Conservation (phyloP, 2,113 vertebrate species). For the Otocyon megalotis region DNA sequence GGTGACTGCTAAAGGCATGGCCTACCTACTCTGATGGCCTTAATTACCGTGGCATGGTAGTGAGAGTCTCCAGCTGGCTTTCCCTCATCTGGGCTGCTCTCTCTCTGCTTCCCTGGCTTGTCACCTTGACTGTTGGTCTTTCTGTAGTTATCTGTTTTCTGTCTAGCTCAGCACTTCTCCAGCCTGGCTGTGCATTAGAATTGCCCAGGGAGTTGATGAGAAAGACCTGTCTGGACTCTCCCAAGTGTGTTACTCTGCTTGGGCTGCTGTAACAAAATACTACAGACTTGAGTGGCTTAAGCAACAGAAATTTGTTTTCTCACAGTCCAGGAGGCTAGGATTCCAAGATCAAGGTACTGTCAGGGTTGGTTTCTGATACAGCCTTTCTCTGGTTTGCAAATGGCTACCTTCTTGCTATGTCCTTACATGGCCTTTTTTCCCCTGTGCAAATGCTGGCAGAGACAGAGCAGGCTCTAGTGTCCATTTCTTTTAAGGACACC, state of each 20-base stretch:
- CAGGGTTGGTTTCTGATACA: not conserved
- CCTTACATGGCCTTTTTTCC: not conserved
- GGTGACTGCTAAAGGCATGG: not conserved
- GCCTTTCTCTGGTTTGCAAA: not conserved
- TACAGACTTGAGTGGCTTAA: not conserved
- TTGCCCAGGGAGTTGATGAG: not conserved
- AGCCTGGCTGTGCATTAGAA: not conserved
- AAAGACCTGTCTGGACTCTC: not conserved
- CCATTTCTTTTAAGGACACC: not conserved
- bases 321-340: not conserved
- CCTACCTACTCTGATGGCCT: not conserved
- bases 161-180: not conserved
- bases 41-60: not conserved
- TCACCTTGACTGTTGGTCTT: not conserved
- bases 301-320: not conserved
- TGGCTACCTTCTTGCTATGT: not conserved
- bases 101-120: not conserved
- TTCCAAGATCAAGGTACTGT: not conserved
- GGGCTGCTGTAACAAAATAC: not conserved
- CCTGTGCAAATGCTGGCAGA: not conserved
- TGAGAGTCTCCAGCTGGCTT: not conserved
- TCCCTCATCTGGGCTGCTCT: not conserved
- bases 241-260: not conserved
- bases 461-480: not conserved
- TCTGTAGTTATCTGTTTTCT: not conserved